Base-by-base conservation (phyloP, 2,888 invertebrate genomes). In the Campoplex capitator region DNA sequence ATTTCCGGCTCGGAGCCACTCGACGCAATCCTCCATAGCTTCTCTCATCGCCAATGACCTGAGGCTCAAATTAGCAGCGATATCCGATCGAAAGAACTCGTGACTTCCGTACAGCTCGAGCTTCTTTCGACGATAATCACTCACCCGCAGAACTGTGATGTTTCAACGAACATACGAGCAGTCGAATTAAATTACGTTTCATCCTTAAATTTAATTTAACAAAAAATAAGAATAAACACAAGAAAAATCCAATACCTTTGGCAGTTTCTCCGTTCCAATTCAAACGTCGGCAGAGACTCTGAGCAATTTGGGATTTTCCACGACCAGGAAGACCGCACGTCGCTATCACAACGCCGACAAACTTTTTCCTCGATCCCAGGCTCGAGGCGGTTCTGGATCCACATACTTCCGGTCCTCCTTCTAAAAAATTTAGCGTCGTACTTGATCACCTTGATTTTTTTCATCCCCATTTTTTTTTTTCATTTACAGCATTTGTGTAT, bases 291-390 rank as follows among this genome's bases (percentile, higher is more conserved):
- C 97, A 96, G 65, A 99, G 96, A 91, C 98, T 97, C 93, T 97
- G 97, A 0, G 98, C 98, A 84, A 99, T 96, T 94, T 98, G 97
- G 78, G 98, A 98, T 95, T 99, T 99, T 87, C 99, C 99, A 45
- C 98, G 96, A 28, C 98, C 99, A 1, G 99, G 99, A 85, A 98
- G 95, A 28, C 99, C 99, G 56, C 98, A 98, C 95, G 98, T 97
- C 51, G 97, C 97, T 89, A 99, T 97, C 84, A 99, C 96, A 88
- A 98, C 96, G 2, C 98, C 98, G 38, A 96, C 95, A 91, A 96
- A 96, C 91, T 95, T 95, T 16, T 95, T 94, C 84, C 95, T 93
- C 54, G 94, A 91, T 71, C 93, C 94, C 45, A 91, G 88, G 11
- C 89, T 94, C 78, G 95, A 96, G 89, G 95, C 95, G 85, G 95